phyloP scores from a whole-genome alignment of 2,797 vertebrate genomes.

The Sylvia borin region DNA sequence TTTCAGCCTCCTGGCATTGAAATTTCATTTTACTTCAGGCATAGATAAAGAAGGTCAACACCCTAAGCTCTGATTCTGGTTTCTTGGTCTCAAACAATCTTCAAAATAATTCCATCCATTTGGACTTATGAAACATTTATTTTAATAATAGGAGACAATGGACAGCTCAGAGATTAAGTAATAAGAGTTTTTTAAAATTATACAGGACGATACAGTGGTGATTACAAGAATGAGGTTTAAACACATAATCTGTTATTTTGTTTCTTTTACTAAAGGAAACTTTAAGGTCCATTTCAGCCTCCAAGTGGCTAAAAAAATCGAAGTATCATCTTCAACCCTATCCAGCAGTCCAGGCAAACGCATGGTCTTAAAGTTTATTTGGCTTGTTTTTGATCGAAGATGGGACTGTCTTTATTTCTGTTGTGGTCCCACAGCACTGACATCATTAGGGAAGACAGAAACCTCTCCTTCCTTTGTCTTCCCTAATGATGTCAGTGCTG shows the following conservation, averaged over 20 bases:
- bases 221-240: neutral
- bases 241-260: neutral
- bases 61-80: neutral
- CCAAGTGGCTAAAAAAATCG: neutral
- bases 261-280: neutral
- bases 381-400: neutral
- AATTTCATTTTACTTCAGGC: neutral
- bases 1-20: neutral
- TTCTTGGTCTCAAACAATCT: neutral
- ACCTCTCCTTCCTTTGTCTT: neutral
- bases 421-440: neutral
- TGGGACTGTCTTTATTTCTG: neutral
- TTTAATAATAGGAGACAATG: neutral
- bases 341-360: neutral
- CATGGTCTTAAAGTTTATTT: neutral
- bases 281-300: neutral
- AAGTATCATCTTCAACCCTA: neutral
- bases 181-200: neutral
- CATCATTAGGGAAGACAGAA: neutral
- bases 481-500: neutral
- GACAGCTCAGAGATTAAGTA: neutral
- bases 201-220: neutral
- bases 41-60: neutral
- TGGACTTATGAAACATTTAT: neutral
- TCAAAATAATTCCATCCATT: neutral